These are phyloP conservation scores for Junonia oenone DNA, from an alignment of 2,888 invertebrate species.

Conservation along the genomic window DNA sequence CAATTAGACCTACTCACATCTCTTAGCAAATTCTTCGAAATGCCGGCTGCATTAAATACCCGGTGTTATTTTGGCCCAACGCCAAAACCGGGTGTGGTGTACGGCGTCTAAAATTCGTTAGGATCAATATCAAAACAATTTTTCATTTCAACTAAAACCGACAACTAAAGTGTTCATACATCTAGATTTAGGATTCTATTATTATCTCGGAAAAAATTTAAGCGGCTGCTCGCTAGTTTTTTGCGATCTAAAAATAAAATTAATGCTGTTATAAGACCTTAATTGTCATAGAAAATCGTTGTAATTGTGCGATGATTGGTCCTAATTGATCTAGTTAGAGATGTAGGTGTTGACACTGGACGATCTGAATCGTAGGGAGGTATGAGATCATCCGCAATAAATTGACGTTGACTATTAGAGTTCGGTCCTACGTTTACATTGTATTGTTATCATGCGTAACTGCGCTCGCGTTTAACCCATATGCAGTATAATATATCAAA, in stretches of 20 bases:
- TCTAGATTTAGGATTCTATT: neutral
- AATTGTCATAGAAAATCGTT: slow-evolving; percentile 3
- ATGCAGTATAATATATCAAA: neutral
- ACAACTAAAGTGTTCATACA: neutral
- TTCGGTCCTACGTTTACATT: slow-evolving; percentile 28
- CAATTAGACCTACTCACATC: neutral
- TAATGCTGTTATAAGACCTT: neutral
- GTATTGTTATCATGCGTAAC: neutral
- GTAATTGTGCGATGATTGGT: slow-evolving; percentile 12
- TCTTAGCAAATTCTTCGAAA: slow-evolving; percentile 34
- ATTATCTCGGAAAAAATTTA: neutral
- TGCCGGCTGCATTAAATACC: slow-evolving; percentile 44
- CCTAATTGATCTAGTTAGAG: slow-evolving; percentile 18
- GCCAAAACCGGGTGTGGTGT: slow-evolving; percentile 58
- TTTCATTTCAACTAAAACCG: slow-evolving; percentile 1
- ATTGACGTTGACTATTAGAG: slow-evolving; percentile 16
- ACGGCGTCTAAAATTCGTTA: slow-evolving; percentile 39
- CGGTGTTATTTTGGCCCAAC: slow-evolving; percentile 57
- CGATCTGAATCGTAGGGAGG: slow-evolving; percentile 15
- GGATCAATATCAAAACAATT: slow-evolving; percentile 37
- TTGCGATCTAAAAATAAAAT: neutral
- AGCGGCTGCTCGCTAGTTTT: neutral
- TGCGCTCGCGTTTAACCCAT: neutral
- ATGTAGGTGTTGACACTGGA: slow-evolving; percentile 23
- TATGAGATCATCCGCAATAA: slow-evolving; percentile 28